phyloP scores from a whole-genome alignment of 2,797 vertebrate species.

The Anas georgica region DNA sequence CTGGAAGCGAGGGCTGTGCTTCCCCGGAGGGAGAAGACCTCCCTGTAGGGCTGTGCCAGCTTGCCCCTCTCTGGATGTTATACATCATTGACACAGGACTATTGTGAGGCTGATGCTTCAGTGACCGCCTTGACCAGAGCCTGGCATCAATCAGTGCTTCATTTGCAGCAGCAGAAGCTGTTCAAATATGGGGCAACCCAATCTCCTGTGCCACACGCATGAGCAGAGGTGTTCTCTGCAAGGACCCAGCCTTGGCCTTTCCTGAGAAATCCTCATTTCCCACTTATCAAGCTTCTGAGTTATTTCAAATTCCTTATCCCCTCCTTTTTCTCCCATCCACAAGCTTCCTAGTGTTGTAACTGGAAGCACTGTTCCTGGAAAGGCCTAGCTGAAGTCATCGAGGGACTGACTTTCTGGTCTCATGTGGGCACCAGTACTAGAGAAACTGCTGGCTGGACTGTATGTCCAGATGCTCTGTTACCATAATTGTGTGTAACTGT shows the following conservation, averaged over 20 bases:
- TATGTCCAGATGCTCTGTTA: slow-evolving; percentile 4
- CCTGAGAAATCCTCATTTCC: not conserved
- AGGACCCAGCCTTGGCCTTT: not conserved
- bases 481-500: not conserved
- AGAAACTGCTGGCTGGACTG: not conserved
- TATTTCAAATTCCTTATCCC: not conserved
- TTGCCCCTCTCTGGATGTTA: not conserved
- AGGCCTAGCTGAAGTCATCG: not conserved
- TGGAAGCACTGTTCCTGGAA: slow-evolving; percentile 31
- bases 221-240: not conserved
- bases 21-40: not conserved
- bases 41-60: not conserved
- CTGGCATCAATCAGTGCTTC: not conserved
- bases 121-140: not conserved
- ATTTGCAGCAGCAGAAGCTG: not conserved
- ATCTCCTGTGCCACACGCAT: not conserved
- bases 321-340: not conserved
- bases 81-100: no score
- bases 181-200: not conserved
- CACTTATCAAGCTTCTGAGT: not conserved
- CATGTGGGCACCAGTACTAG: not conserved
- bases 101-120: not conserved
- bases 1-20: not conserved
- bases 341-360: not conserved
- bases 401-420: not conserved